Evolutionary conservation across 2,888 invertebrate species (phyloP).

Genomic region (Archips xylosteana): DNA sequence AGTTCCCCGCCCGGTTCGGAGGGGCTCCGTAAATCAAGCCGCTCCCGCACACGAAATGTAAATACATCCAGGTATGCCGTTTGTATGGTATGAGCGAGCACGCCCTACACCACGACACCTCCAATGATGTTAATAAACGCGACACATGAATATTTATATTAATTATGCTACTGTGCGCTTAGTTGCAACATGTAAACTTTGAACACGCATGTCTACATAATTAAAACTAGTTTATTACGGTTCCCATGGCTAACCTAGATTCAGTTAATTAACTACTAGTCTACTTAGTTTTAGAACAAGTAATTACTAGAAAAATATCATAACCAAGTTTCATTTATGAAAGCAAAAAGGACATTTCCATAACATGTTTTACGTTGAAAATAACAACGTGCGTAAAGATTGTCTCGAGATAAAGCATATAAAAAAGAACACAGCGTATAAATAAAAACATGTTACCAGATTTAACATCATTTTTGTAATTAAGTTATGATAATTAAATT

Average conservation of each 20-base stretch:
- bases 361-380: constrained; percentile 24
- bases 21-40: constrained; percentile 77
- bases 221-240: constrained; percentile 22
- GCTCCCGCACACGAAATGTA: constrained; percentile 75
- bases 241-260: constrained; percentile 26
- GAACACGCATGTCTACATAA: constrained; percentile 27
- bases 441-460: not conserved
- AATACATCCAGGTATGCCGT: constrained; percentile 55
- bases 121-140: constrained; percentile 66
- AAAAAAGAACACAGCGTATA: not conserved
- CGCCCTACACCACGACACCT: constrained; percentile 71
- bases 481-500: constrained; percentile 4
- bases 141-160: constrained; percentile 72
- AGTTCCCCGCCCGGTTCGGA: constrained; percentile 68
- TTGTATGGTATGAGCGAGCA: constrained; percentile 63
- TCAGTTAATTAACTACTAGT: constrained; percentile 22
- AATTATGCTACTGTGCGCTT: constrained; percentile 56
- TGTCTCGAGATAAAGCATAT: constrained; percentile 16
- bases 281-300: not conserved
- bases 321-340: constrained; percentile 24
- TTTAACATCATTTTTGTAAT: constrained; percentile 5
- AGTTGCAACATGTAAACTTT: constrained; percentile 33
- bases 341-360: constrained; percentile 1
- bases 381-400: constrained; percentile 7
- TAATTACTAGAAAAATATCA: constrained; percentile 17